Evolutionary conservation across 2,113 vertebrate genomes (phyloP).

Genomic region (Morone saxatilis): DNA sequence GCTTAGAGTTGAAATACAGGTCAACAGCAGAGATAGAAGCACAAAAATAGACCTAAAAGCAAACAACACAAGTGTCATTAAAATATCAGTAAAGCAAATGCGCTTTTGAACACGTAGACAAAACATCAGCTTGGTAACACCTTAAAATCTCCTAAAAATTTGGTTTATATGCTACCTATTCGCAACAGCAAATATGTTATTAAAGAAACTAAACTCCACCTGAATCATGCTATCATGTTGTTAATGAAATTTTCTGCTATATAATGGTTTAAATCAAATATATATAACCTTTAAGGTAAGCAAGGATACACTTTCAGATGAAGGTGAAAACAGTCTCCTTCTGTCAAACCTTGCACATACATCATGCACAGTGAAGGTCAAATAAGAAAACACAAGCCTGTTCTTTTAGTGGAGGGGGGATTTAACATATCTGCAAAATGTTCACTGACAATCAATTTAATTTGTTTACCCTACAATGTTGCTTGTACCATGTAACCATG

Average conservation of each 20-base stretch:
- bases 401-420: neutral
- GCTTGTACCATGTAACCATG: neutral
- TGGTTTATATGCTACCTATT: neutral
- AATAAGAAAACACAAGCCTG: neutral
- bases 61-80: neutral
- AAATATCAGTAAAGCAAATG: neutral
- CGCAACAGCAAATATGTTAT: neutral
- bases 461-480: neutral
- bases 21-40: neutral
- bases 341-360: neutral
- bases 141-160: no score
- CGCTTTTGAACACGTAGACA: no score
- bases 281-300: neutral
- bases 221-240: neutral
- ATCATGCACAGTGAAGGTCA: neutral
- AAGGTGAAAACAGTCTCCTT: neutral
- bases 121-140: no score
- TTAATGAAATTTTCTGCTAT: no score
- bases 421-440: neutral
- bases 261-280: no score
- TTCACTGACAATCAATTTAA: neutral
- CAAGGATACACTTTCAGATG: neutral
- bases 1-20: neutral
- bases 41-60: constrained; percentile 5
- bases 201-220: neutral